Evolutionary conservation across 2,888 invertebrate genomes (phyloP).

Genomic region (Stomorhina lunata): DNA sequence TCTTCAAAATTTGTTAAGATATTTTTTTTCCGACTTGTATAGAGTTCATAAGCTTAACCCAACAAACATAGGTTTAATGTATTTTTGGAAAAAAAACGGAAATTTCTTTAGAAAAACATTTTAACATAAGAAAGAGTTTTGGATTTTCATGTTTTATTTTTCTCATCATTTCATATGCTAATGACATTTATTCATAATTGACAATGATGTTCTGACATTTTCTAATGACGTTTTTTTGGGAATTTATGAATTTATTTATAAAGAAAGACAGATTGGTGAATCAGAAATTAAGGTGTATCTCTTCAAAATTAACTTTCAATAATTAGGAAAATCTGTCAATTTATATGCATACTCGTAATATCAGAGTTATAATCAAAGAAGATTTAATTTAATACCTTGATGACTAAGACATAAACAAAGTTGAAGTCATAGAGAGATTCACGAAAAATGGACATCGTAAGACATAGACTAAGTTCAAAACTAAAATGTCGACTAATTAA

Average conservation of each 20-base stretch:
- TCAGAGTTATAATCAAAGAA: too few relatives aligned
- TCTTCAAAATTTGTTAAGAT: not conserved
- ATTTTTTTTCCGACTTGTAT: not conserved
- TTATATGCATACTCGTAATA: too few relatives aligned
- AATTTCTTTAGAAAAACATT: not conserved
- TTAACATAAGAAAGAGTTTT: not conserved
- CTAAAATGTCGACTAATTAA: too few relatives aligned
- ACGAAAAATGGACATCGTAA: too few relatives aligned
- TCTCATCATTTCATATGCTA: slow-evolving; percentile 31
- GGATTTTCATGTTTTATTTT: not conserved
- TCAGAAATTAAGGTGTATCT: not conserved
- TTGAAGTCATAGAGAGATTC: too few relatives aligned
- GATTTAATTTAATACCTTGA: too few relatives aligned
- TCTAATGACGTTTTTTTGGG: slow-evolving; percentile 27
- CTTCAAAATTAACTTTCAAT: not conserved
- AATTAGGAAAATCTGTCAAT: too few relatives aligned
- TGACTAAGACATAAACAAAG: too few relatives aligned
- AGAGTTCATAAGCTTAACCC: slow-evolving; percentile 26
- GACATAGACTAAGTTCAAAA: too few relatives aligned
- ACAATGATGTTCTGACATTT: slow-evolving; percentile 51
- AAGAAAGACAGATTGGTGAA: not conserved
- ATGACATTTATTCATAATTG: slow-evolving; percentile 47
- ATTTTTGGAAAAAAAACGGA: not conserved
- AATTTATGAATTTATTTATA: not conserved
- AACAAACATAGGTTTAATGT: too few relatives aligned